These are phyloP conservation scores for Heliangelus exortis DNA, from an alignment of 2,797 vertebrate species.

Conservation along the genomic window DNA sequence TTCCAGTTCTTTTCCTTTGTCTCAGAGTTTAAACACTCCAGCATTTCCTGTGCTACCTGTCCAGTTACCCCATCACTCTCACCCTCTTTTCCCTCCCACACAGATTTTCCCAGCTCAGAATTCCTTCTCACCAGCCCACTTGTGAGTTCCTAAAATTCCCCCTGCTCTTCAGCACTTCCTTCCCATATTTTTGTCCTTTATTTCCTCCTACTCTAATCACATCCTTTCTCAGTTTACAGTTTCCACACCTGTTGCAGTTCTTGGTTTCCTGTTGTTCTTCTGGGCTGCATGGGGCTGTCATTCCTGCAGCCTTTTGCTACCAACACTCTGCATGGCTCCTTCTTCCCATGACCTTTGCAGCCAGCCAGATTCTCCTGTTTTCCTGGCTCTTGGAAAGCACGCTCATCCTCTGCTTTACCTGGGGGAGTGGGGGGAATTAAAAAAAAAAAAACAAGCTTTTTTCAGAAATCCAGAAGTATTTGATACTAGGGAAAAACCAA, in stretches of 20 bases:
- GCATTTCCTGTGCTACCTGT: not conserved
- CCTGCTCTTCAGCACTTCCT: constrained; percentile 42
- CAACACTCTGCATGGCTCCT: not conserved
- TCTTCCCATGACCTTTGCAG: not conserved
- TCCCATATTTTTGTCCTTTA: not conserved
- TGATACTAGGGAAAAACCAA: not conserved
- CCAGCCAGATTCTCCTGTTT: not conserved
- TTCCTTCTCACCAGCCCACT: constrained; percentile 8
- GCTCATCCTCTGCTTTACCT: not conserved
- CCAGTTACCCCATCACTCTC: not conserved
- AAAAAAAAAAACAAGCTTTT: not conserved
- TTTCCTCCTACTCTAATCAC: constrained; percentile 35
- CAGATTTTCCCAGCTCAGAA: not conserved
- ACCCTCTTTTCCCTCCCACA: constrained; percentile 13
- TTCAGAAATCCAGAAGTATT: not conserved
- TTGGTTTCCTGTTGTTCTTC: not conserved
- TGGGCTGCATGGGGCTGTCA: not conserved
- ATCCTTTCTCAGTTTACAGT: constrained; percentile 44
- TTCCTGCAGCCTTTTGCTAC: not conserved
- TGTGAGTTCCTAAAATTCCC: not conserved
- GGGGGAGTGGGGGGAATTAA: too few relatives aligned
- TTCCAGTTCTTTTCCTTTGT: not conserved
- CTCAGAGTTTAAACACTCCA: not conserved
- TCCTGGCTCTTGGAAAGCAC: not conserved
- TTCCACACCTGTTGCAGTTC: not conserved